A percentile compares a stretch with the other conserved stretches of the same genome.
Conservation (phyloP, 53 echinoderm and acorn worm species). For the Pentamera pediparva region DNA sequence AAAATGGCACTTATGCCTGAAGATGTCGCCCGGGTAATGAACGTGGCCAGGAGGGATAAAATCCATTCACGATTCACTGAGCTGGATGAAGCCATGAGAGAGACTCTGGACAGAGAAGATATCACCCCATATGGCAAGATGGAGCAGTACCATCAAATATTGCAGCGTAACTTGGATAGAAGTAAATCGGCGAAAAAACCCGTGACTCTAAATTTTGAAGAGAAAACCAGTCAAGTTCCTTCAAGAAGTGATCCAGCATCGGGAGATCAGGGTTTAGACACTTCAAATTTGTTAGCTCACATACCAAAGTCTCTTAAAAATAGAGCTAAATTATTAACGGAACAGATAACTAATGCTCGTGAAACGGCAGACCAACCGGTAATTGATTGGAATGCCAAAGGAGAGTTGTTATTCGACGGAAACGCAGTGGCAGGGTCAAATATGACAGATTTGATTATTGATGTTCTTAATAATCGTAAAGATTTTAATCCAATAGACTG, state of each 20-base stretch:
- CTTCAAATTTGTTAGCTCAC: neutral
- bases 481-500: slow-evolving; percentile 33
- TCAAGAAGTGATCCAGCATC: too few relatives aligned
- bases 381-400: slow-evolving; percentile 18
- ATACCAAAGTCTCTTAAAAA: neutral
- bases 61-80: neutral
- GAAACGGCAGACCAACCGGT: neutral
- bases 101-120: slow-evolving; percentile 14
- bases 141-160: slow-evolving; percentile 28
- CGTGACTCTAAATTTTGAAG: neutral
- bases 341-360: neutral
- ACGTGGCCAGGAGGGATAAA: slow-evolving; percentile 22
- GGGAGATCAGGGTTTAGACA: neutral
- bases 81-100: slow-evolving; percentile 23
- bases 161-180: slow-evolving; percentile 37
- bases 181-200: neutral
- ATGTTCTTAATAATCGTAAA: slow-evolving; percentile 32
- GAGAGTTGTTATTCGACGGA: slow-evolving; percentile 34
- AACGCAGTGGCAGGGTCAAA: slow-evolving; percentile 39
- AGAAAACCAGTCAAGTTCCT: neutral
- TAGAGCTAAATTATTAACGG: neutral
- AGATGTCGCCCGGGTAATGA: slow-evolving; percentile 39
- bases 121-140: slow-evolving; percentile 38
- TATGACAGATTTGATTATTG: slow-evolving; percentile 35
- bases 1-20: slow-evolving; percentile 74